These are phyloP conservation scores for Agrotis segetum DNA, from an alignment of 2,888 invertebrate species.

Conservation along the genomic window DNA sequence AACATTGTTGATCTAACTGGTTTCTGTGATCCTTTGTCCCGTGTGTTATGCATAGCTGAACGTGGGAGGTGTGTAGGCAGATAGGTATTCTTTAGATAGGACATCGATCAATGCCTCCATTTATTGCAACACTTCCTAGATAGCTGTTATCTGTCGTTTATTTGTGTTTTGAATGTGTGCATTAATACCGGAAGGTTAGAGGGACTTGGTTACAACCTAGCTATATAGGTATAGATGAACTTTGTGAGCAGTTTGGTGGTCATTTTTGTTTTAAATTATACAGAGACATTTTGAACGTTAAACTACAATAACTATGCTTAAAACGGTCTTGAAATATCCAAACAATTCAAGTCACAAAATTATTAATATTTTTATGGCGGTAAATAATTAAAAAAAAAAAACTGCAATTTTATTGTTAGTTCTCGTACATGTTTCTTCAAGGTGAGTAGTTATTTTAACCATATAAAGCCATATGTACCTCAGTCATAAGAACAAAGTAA, in stretches of 20 bases:
- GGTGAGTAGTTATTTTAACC: slow-evolving; percentile 47
- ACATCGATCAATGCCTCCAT: slow-evolving; percentile 54
- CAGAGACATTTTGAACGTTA: not conserved
- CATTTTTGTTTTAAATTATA: no score
- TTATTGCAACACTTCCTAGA: slow-evolving; percentile 56
- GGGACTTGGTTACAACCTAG: not conserved
- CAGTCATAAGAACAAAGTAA: slow-evolving; percentile 57
- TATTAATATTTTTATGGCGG: not conserved
- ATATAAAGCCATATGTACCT: slow-evolving; percentile 31
- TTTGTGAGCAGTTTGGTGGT: not conserved
- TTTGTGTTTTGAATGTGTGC: slow-evolving; percentile 11
- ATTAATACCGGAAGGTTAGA: not conserved
- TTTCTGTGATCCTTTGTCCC: slow-evolving; percentile 57
- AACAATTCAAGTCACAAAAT: not conserved
- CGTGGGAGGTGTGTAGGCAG: slow-evolving; percentile 60
- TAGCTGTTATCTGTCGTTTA: slow-evolving; percentile 25
- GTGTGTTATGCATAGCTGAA: slow-evolving; percentile 38
- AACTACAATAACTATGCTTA: not conserved
- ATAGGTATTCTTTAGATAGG: slow-evolving; percentile 47
- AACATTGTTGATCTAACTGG: slow-evolving; percentile 65
- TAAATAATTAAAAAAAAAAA: slow-evolving; percentile 18
- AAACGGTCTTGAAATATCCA: not conserved
- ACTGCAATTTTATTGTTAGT: slow-evolving; percentile 26
- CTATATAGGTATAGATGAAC: not conserved
- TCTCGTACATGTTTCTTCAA: slow-evolving; percentile 27